A percentile compares a stretch with the other conserved stretches of the same genome.
phyloP scores from a whole-genome alignment of 2,113 vertebrate species.

The Dolichotis patagonum region DNA sequence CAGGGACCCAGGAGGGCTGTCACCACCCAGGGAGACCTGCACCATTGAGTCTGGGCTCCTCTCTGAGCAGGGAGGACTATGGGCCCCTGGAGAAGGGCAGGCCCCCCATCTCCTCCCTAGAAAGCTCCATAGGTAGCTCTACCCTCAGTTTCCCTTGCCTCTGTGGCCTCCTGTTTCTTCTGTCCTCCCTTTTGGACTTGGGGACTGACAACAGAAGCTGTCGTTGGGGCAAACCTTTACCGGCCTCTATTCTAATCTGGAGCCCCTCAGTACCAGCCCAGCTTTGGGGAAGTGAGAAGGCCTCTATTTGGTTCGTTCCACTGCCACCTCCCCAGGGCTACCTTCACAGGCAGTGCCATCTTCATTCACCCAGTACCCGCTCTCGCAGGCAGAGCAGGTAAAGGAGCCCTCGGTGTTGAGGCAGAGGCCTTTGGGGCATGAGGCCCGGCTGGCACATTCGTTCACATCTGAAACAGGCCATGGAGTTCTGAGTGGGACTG shows the following conservation, averaged over 20 bases:
- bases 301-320: not conserved
- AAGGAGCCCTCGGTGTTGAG: constrained; percentile 93
- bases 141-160: not conserved
- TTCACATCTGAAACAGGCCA: constrained; percentile 89
- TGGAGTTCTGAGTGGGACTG: not conserved
- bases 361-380: constrained; percentile 89
- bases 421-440: constrained; percentile 90
- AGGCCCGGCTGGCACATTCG: constrained; percentile 87
- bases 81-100: not conserved
- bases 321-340: constrained; percentile 71
- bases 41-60: not conserved
- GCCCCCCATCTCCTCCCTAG: not conserved
- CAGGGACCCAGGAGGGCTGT: not conserved
- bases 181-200: not conserved
- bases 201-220: not conserved
- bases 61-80: not conserved
- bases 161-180: not conserved
- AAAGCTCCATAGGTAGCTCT: not conserved
- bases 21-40: not conserved
- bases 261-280: not conserved
- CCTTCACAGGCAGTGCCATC: constrained; percentile 92
- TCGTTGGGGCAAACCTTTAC: not conserved
- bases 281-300: not conserved
- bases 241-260: not conserved
- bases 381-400: constrained; percentile 89